Base-by-base conservation (phyloP, 2,797 vertebrate species). In the Oophaga sylvatica region DNA sequence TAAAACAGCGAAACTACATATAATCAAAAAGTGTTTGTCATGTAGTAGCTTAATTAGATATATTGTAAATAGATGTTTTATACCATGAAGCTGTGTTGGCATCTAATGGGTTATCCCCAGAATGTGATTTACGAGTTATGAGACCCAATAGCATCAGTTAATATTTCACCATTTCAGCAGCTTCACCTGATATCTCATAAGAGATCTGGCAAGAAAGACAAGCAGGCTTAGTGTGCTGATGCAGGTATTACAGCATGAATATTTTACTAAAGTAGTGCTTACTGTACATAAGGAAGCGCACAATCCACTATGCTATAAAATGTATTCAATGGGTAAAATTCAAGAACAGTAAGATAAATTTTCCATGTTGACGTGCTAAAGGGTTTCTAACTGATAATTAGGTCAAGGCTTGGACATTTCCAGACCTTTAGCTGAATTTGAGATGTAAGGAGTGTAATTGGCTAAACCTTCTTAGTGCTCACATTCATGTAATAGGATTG, bases 111-210 rank as follows among this genome's bases (percentile, higher is more conserved):
- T 85, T 85, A 85, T 76, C 16, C 2, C 35, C 41, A 76, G 59
- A 63, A 63, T 45, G 71, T 45, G 3, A 75, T 83, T 53, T 73
- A 75, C 82, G 2, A 59, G 13, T 75, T n/a, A 41, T 60, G 26
- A 70, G 53, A 62, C 16, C 17, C 17, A 60, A 45, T 62, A 71
- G 53, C 53, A 12, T 65, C 26, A 65, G 78, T 75, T 81, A 75
- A 81, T 79, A 87, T 87, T 76, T 81, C 57, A 62, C 80, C 59
- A 76, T 81, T 71, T 87, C 86, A 87, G 86, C 78, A 75, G 19
- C 67, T 87, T 87, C 57, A 26, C 73, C 26, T 75, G 41, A 29
- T 87, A 73, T 73, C 78, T 48, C 35, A 15, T 70, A 71, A 70
- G 17, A 71, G 53, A 82, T 53, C 67, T 80, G 67, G 48, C 70